Conservation (phyloP, 2,797 vertebrate genomes). For the Tympanoctomys barrerae region DNA sequence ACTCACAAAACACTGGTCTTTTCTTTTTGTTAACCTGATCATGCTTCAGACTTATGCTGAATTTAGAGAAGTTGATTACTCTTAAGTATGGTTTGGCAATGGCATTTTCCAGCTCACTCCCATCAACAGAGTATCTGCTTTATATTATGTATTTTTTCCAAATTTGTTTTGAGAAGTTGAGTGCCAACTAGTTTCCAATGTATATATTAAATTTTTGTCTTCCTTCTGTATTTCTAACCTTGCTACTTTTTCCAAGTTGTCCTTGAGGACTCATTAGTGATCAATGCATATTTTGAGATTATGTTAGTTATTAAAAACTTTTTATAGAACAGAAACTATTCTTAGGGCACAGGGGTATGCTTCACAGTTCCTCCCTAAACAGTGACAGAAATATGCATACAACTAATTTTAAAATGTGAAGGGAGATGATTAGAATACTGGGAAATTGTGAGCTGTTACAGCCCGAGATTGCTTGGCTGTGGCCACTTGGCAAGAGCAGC, state of each 20-base stretch:
- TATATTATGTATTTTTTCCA: conserved; percentile 73
- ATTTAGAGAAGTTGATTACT: conserved; percentile 81
- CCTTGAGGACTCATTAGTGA: conserved; percentile 55
- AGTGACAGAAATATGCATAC: background rate
- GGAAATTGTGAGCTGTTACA: background rate
- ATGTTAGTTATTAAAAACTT: conserved; percentile 32
- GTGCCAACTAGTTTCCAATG: conserved; percentile 77
- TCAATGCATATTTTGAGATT: conserved; percentile 12
- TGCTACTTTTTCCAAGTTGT: conserved; percentile 69
- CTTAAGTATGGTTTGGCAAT: conserved; percentile 78
- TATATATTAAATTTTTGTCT: conserved; percentile 76
- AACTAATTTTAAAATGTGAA: conserved; percentile 4
- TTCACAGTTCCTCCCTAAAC: background rate
- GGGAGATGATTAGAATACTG: background rate
- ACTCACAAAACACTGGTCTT: conserved; percentile 73
- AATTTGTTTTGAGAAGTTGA: conserved; percentile 78
- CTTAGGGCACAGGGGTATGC: background rate
- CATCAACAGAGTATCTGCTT: conserved; percentile 80
- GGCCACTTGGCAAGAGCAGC: background rate
- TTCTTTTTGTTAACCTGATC: conserved; percentile 79
- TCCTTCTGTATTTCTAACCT: conserved; percentile 71
- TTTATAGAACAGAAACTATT: background rate
- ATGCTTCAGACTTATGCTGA: conserved; percentile 75
- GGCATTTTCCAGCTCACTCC: conserved; percentile 76
- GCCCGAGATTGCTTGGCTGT: background rate